Percentiles rank a stretch among this genome's conserved stretches.
These are phyloP conservation scores for Trichonephila clavata DNA, from an alignment of 1,140 invertebrate genomes.

Conservation along the genomic window DNA sequence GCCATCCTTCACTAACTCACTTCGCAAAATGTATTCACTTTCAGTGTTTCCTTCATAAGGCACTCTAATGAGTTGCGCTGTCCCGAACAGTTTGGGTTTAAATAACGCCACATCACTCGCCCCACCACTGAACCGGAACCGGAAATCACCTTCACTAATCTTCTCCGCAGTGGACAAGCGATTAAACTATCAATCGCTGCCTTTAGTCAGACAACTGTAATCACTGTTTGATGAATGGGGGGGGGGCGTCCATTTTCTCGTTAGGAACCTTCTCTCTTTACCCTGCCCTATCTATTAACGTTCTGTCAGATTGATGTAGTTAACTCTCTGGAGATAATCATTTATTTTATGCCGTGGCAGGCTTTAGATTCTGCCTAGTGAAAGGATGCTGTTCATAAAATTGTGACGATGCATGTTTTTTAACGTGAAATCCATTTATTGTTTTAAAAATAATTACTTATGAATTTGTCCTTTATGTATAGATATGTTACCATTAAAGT, in stretches of 20 bases:
- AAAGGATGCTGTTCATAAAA: no score
- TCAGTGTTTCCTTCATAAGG: no score
- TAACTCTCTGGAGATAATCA: background rate
- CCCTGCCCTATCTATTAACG: background rate
- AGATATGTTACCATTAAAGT: no score
- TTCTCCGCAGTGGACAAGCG: constrained; percentile 28
- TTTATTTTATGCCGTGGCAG: background rate
- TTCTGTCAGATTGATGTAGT: background rate
- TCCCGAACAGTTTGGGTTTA: background rate
- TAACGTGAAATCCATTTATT: no score
- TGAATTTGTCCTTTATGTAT: no score
- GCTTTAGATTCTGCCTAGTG: background rate
- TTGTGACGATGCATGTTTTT: no score
- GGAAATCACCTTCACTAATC: constrained; percentile 50
- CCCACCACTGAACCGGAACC: constrained; percentile 25
- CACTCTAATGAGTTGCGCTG: background rate
- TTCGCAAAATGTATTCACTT: background rate
- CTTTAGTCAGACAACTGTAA: constrained; percentile 34
- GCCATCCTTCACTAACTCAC: background rate
- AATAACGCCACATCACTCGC: background rate
- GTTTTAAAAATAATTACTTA: no score
- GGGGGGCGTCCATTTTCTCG: constrained; percentile 5
- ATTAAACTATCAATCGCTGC: constrained; percentile 59
- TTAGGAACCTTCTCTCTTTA: background rate
- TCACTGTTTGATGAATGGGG: constrained; percentile 41